A percentile compares a stretch with the other conserved stretches of the same genome.
Evolutionary conservation across 2,888 invertebrate genomes (phyloP).

Genomic region (Troides aeacus): DNA sequence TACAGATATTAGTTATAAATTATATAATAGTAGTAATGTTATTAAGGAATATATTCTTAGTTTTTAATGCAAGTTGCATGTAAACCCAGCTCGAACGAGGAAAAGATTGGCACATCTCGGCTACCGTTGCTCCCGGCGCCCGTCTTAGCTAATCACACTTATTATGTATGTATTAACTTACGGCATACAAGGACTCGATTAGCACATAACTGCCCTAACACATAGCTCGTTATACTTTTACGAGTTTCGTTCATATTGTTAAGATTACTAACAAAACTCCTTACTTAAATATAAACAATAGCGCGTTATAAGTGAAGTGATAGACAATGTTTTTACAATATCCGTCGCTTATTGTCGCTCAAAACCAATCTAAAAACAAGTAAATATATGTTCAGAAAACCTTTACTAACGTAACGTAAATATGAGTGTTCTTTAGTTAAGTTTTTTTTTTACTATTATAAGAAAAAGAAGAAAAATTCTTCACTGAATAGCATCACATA

Average conservation of each 20-base stretch:
- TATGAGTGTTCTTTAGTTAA: no score
- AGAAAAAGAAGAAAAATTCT: background rate
- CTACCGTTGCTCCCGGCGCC: slow-evolving; percentile 64
- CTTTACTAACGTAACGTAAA: no score
- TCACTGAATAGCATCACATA: background rate
- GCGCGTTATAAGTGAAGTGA: no score
- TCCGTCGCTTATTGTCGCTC: no score
- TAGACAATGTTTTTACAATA: no score
- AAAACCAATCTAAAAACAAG: no score
- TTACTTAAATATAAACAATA: no score
- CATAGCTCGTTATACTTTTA: slow-evolving; percentile 31
- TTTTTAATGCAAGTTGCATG: slow-evolving; percentile 38
- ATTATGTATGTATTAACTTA: slow-evolving; percentile 72
- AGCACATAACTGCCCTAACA: slow-evolving; percentile 54
- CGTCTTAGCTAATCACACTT: slow-evolving; percentile 71
- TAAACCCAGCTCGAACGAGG: slow-evolving; percentile 49
- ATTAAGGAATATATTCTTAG: background rate
- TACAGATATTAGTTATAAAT: no score
- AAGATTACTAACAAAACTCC: slow-evolving; percentile 28
- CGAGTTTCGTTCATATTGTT: slow-evolving; percentile 21
- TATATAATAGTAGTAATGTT: no score
- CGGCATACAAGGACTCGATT: slow-evolving; percentile 49
- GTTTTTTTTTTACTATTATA: no score
- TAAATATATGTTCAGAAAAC: no score
- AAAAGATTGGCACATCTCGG: slow-evolving; percentile 76